Conservation (phyloP, 64 coral and sea anemone genomes). For the Porites australiensis region DNA sequence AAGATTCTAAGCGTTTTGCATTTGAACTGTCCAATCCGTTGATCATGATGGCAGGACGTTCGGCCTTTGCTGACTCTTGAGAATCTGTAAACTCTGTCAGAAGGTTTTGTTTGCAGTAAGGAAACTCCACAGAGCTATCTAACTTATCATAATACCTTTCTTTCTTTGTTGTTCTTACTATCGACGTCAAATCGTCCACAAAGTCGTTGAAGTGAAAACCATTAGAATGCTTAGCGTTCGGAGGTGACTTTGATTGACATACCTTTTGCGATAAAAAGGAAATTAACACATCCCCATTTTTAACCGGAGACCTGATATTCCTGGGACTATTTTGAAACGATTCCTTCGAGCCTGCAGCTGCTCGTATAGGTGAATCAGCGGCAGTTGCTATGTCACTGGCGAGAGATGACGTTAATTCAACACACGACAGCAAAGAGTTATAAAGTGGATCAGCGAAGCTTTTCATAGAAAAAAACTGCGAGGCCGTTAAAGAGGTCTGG, state of each 20-base stretch:
- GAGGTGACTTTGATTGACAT: neutral
- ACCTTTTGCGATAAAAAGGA: constrained; percentile 26
- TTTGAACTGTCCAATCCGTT: neutral
- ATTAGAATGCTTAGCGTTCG: neutral
- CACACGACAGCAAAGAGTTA: constrained; percentile 60
- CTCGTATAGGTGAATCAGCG: constrained; percentile 24
- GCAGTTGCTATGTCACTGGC: constrained; percentile 61
- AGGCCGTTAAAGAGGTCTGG: neutral
- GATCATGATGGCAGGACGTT: neutral
- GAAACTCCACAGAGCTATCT: neutral
- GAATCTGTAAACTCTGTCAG: neutral
- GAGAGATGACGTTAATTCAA: constrained; percentile 61
- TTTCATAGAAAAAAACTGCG: neutral
- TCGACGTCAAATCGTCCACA: constrained; percentile 33
- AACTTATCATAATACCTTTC: neutral
- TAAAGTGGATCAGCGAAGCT: constrained; percentile 75
- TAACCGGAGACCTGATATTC: constrained; percentile 43
- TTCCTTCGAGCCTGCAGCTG: constrained; percentile 34
- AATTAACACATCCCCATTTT: constrained; percentile 7
- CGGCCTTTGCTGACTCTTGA: neutral
- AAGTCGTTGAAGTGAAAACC: constrained; percentile 11
- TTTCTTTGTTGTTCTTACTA: neutral
- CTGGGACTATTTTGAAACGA: constrained; percentile 50
- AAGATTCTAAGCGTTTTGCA: constrained; percentile 27
- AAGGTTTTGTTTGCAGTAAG: constrained; percentile 6